Base-by-base conservation (phyloP, 2,888 invertebrate genomes). In the Ectemnius lituratus region DNA sequence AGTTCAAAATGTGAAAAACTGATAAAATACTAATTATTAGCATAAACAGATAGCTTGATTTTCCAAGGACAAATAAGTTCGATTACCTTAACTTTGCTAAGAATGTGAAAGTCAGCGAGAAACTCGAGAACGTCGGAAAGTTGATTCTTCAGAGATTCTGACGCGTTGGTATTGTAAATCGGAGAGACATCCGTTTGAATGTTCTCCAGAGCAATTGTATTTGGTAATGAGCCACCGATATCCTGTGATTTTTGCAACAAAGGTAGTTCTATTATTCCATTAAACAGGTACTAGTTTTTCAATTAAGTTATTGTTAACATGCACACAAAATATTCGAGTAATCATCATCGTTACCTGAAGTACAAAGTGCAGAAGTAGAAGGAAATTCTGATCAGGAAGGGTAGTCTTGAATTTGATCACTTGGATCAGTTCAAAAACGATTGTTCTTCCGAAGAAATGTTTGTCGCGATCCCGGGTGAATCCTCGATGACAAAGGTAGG, bases 341-440 rank as follows among this genome's bases (percentile, higher is more conserved):
- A 1, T 8, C 14, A 47, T 47, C 8, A 57, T 68, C 13, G 23
- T 87, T 87, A 92, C 96, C 93, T 99, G 97, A 78, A 97, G 91
- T 73, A 97, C 94, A 84, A 97, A 95, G 86, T 96, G 96, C 67
- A 99, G 95, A 18, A 99, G 93, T 89, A 98, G 94, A 56, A 99
- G 92, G 73, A 99, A 94, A 92, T 99, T 99, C 61, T 96, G 95
- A 90, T 99, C 99, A 0, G 99, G 98, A 81, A 99, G 95, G 47
- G 95, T 95, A 13, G 96, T 96, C 92, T 99, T 99, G 90, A 99
- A 98, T 90, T 98, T 96, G 74, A 99, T 93, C 0, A 98, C 98
- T 90, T 98, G 98, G 61, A 99, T 95, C 82, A 99, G 93, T 91
- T 99, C 99, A 89, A 95, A 97, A 58, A 99, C 97, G 67, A 98